phyloP scores from a whole-genome alignment of 2,888 invertebrate genomes.

The Cremastinae sp. region DNA sequence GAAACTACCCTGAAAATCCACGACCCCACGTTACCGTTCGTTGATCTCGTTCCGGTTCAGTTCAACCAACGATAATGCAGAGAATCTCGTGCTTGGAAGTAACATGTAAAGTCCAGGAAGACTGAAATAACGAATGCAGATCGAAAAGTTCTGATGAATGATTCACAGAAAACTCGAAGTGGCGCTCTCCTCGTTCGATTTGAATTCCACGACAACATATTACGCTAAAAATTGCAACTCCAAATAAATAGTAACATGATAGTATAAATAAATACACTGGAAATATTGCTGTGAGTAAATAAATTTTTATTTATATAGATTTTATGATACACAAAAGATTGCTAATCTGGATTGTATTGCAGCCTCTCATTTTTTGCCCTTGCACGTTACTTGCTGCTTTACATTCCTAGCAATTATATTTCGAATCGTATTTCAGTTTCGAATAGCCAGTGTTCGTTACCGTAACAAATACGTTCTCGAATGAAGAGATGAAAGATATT shows the following conservation, averaged over 20 bases:
- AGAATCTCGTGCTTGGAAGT: too few species aligned
- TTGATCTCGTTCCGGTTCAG: too few species aligned
- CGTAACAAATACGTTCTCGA: background rate
- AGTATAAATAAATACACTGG: too few species aligned
- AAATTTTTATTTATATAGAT: too few species aligned
- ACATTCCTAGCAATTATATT: constrained; percentile 24
- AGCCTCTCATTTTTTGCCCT: constrained; percentile 19
- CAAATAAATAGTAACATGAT: too few species aligned
- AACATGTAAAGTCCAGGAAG: too few species aligned
- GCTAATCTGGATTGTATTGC: constrained; percentile 4
- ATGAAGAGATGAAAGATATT: background rate
- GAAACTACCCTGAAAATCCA: too few species aligned
- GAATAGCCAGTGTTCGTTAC: constrained; percentile 42
- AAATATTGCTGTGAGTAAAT: background rate
- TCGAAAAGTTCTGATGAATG: background rate
- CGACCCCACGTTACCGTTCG: too few species aligned
- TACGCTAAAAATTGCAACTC: background rate
- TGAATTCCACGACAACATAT: background rate
- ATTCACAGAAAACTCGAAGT: constrained; percentile 54
- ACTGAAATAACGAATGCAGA: background rate
- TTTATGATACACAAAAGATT: constrained; percentile 58
- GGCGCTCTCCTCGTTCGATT: too few species aligned
- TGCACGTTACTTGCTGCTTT: too few species aligned
- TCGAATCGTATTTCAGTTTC: constrained; percentile 30
- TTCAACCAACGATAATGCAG: too few species aligned